Percentiles rank a stretch among this genome's conserved stretches.
These are phyloP conservation scores for Blastobasis adustella DNA, from an alignment of 2,888 invertebrate genomes.

Conservation along the genomic window DNA sequence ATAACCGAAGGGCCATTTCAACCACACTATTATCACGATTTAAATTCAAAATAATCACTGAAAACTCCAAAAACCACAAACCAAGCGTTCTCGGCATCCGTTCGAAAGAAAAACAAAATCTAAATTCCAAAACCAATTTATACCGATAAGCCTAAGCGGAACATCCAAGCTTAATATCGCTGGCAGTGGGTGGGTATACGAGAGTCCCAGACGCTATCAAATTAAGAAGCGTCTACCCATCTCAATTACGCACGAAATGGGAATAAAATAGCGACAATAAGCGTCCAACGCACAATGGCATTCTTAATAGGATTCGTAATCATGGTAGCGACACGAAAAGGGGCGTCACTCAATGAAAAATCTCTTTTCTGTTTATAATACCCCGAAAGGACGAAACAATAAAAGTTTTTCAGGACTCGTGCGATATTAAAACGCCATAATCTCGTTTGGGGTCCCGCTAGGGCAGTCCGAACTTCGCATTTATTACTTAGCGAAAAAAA, in stretches of 20 bases:
- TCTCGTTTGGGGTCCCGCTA: slow-evolving; percentile 46
- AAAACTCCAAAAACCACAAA: too few species aligned
- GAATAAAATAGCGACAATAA: slow-evolving; percentile 53
- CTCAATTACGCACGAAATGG: slow-evolving; percentile 54
- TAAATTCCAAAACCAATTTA: too few species aligned
- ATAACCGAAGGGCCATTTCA: too few species aligned
- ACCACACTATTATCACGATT: too few species aligned
- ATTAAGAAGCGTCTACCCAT: slow-evolving; percentile 49
- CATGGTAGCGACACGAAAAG: slow-evolving; percentile 39
- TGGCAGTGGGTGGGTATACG: too few species aligned
- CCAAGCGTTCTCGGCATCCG: too few species aligned
- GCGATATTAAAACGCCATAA: slow-evolving; percentile 67
- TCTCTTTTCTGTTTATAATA: slow-evolving; percentile 54
- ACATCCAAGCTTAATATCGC: too few species aligned
- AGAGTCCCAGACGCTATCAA: slow-evolving; percentile 30
- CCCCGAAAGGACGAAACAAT: slow-evolving; percentile 54
- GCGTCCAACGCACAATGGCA: slow-evolving; percentile 37
- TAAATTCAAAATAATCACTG: too few species aligned
- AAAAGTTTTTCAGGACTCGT: slow-evolving; percentile 54
- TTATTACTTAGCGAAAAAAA: slow-evolving; percentile 34
- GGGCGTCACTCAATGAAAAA: slow-evolving; percentile 58
- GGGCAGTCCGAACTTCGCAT: slow-evolving; percentile 40
- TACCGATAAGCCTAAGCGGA: too few species aligned
- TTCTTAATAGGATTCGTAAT: slow-evolving; percentile 59
- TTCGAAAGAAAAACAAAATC: too few species aligned